Conservation (phyloP, 2,797 vertebrate species). For the Emydoidea blandingii region DNA sequence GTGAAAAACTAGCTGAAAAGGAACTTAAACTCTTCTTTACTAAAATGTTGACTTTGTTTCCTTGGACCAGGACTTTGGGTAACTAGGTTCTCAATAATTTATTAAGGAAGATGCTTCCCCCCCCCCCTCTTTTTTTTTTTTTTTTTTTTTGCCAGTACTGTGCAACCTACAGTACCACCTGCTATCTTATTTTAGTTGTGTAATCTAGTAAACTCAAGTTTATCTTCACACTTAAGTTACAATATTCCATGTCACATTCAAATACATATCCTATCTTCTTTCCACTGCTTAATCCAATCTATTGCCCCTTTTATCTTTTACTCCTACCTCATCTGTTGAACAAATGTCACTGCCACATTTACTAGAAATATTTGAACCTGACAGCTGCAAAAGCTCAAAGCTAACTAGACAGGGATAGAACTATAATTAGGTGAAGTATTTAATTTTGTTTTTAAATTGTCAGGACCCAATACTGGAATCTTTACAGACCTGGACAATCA, state of each 20-base stretch:
- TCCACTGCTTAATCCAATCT: constrained; percentile 43
- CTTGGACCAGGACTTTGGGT: background rate
- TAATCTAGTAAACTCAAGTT: background rate
- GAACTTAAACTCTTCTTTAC: background rate
- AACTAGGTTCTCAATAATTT: background rate
- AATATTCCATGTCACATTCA: constrained; percentile 8
- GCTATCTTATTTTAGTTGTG: constrained; percentile 31
- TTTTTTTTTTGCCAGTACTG: background rate
- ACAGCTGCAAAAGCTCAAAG: constrained; percentile 74
- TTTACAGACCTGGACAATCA: constrained; percentile 43
- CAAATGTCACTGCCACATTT: constrained; percentile 66
- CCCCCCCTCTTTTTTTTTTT: rapidly evolving
- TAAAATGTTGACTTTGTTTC: background rate
- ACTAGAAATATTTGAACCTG: constrained; percentile 69
- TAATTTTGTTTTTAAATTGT: constrained; percentile 63
- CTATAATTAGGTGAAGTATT: constrained; percentile 79
- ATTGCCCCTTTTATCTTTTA: constrained; percentile 64
- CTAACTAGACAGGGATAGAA: constrained; percentile 62
- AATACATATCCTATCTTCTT: constrained; percentile 9
- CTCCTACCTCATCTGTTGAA: constrained; percentile 66
- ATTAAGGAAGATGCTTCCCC: background rate
- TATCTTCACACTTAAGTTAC: constrained; percentile 40
- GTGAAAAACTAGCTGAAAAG: background rate
- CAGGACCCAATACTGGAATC: constrained; percentile 55
- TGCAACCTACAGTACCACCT: constrained; percentile 21